These are phyloP conservation scores for Carettochelys insculpta DNA, from an alignment of 2,113 vertebrate genomes.

Conservation along the genomic window DNA sequence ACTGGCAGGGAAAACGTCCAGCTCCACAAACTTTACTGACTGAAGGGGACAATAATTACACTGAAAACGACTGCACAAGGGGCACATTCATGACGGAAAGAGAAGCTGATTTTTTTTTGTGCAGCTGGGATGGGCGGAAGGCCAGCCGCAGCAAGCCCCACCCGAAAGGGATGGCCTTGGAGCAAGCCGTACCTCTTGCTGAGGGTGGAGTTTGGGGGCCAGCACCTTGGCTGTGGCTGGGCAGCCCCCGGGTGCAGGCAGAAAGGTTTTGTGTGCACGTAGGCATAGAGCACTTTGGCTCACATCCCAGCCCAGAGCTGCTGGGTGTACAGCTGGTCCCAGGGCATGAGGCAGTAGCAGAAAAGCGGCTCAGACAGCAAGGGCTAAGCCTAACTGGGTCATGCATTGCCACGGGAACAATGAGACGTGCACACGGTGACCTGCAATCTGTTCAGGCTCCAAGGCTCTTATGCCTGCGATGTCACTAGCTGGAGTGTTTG, in stretches of 20 bases:
- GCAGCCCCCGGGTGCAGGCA: not conserved
- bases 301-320: not conserved
- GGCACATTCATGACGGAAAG: slow-evolving; percentile 56
- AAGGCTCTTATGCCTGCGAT: accelerated
- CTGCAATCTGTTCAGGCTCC: accelerated
- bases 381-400: not conserved
- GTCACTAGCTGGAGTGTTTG: accelerated
- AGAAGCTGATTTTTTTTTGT: slow-evolving; percentile 53
- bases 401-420: accelerated
- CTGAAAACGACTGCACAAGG: slow-evolving; percentile 61
- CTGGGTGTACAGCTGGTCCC: accelerated
- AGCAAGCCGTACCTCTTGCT: slow-evolving; percentile 34
- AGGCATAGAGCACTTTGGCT: not conserved
- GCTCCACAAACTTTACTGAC: slow-evolving; percentile 68
- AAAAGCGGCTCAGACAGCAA: accelerated
- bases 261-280: accelerated
- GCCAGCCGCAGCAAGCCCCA: accelerated
- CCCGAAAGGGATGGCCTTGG: slow-evolving; percentile 26
- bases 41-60: slow-evolving; percentile 70
- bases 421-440: accelerated
- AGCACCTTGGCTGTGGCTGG: not conserved
- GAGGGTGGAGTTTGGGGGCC: not conserved
- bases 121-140: slow-evolving; percentile 22
- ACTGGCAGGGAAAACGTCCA: slow-evolving; percentile 45
- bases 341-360: accelerated